Evolutionary conservation across 2,888 invertebrate genomes (phyloP).

Genomic region (Halictus quadricinctus): DNA sequence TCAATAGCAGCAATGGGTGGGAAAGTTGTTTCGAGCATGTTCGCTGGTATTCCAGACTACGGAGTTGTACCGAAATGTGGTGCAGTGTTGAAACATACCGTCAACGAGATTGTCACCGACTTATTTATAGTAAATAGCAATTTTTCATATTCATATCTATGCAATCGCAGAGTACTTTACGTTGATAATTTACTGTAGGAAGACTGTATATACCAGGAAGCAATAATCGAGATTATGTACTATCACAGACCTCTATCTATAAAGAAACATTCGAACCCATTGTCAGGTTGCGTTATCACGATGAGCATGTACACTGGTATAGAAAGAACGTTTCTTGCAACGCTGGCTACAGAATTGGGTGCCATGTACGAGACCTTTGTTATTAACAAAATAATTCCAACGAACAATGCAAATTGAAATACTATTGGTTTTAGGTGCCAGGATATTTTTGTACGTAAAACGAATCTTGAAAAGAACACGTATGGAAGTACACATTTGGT

Average conservation of each 20-base stretch:
- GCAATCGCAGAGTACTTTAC: neutral
- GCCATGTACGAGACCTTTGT: slow-evolving; percentile 53
- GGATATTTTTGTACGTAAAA: slow-evolving; percentile 87
- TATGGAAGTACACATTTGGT: slow-evolving; percentile 91
- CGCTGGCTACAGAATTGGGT: slow-evolving; percentile 86
- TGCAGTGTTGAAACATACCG: slow-evolving; percentile 83
- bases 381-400: slow-evolving; percentile 7
- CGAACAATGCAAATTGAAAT: neutral
- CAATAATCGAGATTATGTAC: slow-evolving; percentile 86
- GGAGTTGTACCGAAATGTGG: slow-evolving; percentile 85
- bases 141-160: neutral
- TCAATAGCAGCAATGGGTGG: slow-evolving; percentile 85
- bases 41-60: slow-evolving; percentile 86
- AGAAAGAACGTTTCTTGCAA: slow-evolving; percentile 89
- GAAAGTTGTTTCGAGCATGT: slow-evolving; percentile 82
- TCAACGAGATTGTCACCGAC: slow-evolving; percentile 87
- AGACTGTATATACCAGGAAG: slow-evolving; percentile 86
- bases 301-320: slow-evolving; percentile 90
- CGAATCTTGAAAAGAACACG: slow-evolving; percentile 82
- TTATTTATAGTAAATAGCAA: slow-evolving; percentile 86
- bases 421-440: slow-evolving; percentile 83
- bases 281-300: slow-evolving; percentile 89
- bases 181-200: slow-evolving; percentile 81
- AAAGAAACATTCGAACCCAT: slow-evolving; percentile 82
- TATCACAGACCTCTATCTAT: slow-evolving; percentile 88